Evolutionary conservation across 2,888 invertebrate species (phyloP).

Genomic region (Lissonota sp.): DNA sequence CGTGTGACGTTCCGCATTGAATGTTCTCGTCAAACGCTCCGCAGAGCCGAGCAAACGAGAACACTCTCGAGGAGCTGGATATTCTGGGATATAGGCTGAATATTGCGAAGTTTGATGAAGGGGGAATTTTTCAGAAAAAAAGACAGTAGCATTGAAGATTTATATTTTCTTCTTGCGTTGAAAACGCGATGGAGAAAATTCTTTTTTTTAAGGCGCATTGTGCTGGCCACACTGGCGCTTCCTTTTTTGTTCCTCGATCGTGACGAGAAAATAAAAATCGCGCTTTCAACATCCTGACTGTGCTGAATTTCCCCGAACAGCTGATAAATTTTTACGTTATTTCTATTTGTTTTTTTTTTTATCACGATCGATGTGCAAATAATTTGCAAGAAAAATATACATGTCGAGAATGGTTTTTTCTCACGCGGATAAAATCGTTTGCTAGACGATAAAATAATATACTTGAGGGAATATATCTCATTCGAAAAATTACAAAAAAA

Average conservation of each 20-base stretch:
- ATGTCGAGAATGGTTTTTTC: neutral
- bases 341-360: conserved; percentile 1
- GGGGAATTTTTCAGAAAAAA: conserved; percentile 47
- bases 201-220: conserved; percentile 60
- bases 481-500: conserved; percentile 14
- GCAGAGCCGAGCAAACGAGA: conserved; percentile 10
- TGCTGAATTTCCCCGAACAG: conserved; percentile 46
- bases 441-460: conserved; percentile 16
- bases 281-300: conserved; percentile 56
- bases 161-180: conserved; percentile 40
- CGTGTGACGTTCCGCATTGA: neutral
- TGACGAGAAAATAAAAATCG: neutral
- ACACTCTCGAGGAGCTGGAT: neutral
- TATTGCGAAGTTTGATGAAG: conserved; percentile 50
- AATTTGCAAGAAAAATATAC: conserved; percentile 28
- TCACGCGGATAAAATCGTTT: conserved; percentile 35
- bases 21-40: neutral
- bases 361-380: conserved; percentile 20
- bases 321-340: conserved; percentile 36
- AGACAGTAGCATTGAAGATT: conserved; percentile 71
- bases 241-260: neutral
- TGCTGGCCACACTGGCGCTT: conserved; percentile 68
- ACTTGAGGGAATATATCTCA: conserved; percentile 38
- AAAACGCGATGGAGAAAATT: conserved; percentile 46
- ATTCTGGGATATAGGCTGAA: conserved; percentile 23